These are phyloP conservation scores for Schlechtendalia chinensis DNA, from an alignment of 1,140 invertebrate genomes.

Conservation along the genomic window DNA sequence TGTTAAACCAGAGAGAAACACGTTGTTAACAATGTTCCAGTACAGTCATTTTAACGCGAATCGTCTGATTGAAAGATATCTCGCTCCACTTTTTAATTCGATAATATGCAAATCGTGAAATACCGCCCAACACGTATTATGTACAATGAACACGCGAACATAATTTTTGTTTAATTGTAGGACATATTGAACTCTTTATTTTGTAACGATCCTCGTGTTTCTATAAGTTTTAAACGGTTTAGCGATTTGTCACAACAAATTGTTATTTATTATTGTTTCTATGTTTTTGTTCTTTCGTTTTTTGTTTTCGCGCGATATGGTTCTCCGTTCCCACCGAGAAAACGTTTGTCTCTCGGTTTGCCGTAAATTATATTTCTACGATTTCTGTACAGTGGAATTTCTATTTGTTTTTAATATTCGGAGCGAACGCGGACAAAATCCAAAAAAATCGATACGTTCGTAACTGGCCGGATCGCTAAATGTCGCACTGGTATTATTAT, in stretches of 20 bases:
- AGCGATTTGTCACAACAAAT: neutral
- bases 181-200: neutral
- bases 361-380: neutral
- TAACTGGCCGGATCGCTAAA: neutral
- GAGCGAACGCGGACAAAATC: neutral
- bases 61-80: neutral
- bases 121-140: neutral
- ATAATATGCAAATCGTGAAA: neutral
- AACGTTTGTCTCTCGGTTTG: neutral
- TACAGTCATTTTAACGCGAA: neutral
- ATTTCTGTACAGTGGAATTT: neutral
- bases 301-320: neutral
- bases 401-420: neutral
- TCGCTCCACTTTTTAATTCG: neutral
- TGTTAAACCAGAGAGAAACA: no score
- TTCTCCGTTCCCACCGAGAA: neutral
- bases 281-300: no score
- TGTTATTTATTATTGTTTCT: conserved; percentile 5
- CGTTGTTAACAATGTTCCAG: no score
- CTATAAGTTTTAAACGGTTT: conserved; percentile 8
- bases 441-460: conserved; percentile 12
- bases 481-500: neutral
- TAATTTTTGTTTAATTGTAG: conserved; percentile 2
- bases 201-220: neutral
- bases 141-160: neutral